phyloP scores from a whole-genome alignment of 2,797 vertebrate species.

The Sebastes dallii region DNA sequence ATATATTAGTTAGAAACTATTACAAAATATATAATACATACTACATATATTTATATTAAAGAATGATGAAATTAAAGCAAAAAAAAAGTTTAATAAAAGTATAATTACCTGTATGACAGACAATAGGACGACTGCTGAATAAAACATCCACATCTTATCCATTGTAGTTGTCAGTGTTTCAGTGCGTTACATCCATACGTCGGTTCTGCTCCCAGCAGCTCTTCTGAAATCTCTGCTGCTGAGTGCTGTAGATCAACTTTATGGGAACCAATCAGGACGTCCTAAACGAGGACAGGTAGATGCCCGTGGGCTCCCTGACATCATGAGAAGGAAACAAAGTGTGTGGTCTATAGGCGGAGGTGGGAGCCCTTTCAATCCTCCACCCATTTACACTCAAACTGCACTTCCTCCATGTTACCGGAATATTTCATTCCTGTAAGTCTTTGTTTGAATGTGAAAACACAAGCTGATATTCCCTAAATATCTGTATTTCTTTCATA shows the following conservation, averaged over 20 bases:
- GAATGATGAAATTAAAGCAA: neutral
- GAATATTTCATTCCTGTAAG: neutral
- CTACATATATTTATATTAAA: no score
- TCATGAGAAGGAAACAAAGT: conserved; percentile 69
- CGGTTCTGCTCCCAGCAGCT: conserved; percentile 34
- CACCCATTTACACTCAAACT: neutral
- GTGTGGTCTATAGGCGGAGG: conserved; percentile 13
- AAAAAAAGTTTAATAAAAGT: neutral
- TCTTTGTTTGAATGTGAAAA: neutral
- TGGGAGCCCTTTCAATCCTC: conserved; percentile 8
- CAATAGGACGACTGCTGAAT: conserved; percentile 56
- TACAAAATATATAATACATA: neutral
- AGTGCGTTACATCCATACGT: conserved; percentile 50
- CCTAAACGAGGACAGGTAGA: conserved; percentile 75
- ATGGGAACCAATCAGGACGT: conserved; percentile 79
- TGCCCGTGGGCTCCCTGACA: conserved; percentile 75
- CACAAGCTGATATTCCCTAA: neutral
- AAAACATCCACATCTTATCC: conserved; percentile 69
- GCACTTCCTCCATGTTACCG: neutral
- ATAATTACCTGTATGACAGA: conserved; percentile 78
- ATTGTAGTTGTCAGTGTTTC: conserved; percentile 35
- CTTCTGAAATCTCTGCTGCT: conserved; percentile 62
- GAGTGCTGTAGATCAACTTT: conserved; percentile 56
- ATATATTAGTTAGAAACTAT: neutral
- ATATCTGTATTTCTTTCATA: neutral